Percentiles rank a stretch among this genome's conserved stretches.
Evolutionary conservation across 2,113 vertebrate species (phyloP).

Genomic region (Hyla sarda): DNA sequence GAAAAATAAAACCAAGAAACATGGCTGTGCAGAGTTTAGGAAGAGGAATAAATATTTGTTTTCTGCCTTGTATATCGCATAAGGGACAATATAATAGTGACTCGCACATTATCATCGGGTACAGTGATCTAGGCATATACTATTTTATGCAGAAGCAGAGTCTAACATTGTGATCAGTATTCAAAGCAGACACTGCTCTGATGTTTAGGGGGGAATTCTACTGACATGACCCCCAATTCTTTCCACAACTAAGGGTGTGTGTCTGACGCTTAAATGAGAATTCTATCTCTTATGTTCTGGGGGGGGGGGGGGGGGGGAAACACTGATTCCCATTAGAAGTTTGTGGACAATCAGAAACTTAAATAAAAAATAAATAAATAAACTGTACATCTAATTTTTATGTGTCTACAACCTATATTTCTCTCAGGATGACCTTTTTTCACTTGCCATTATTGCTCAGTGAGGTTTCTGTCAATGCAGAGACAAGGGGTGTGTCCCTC

Average conservation of each 20-base stretch:
- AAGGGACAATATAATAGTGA: background rate
- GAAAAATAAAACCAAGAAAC: constrained; percentile 37
- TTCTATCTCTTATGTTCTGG: too few relatives aligned
- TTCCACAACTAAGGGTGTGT: background rate
- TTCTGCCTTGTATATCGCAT: background rate
- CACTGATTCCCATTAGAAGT: too few relatives aligned
- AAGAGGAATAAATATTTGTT: constrained; percentile 24
- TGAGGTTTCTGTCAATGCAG: too few relatives aligned
- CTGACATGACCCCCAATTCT: background rate
- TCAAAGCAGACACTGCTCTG: background rate
- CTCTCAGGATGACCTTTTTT: too few relatives aligned
- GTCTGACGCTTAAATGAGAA: background rate
- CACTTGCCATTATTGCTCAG: too few relatives aligned
- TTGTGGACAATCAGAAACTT: too few relatives aligned
- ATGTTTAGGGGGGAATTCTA: background rate
- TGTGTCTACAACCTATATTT: too few relatives aligned
- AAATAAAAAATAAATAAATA: too few relatives aligned
- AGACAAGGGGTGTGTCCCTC: too few relatives aligned
- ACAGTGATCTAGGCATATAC: background rate
- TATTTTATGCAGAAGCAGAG: background rate
- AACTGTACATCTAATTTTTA: too few relatives aligned
- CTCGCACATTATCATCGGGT: background rate
- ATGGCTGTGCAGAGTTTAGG: background rate
- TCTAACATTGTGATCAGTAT: background rate
- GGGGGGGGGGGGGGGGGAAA: too few relatives aligned